These are phyloP conservation scores for Diplosoma virens DNA, from an alignment of 23 tunicate species.

Conservation along the genomic window DNA sequence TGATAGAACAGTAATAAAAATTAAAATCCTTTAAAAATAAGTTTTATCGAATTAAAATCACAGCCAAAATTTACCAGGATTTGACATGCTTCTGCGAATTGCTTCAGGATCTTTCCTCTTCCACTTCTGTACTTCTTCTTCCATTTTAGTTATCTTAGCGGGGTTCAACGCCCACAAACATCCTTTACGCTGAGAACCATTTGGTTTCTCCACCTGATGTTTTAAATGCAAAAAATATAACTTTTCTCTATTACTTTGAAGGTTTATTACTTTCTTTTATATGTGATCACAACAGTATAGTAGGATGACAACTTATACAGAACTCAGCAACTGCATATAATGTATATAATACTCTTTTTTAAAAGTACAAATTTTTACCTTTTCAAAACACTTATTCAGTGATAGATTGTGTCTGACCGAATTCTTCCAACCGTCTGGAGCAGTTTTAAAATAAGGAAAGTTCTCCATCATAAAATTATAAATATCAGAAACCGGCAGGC, in stretches of 20 bases:
- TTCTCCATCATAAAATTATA: slow-evolving; percentile 98
- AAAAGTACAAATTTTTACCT: slow-evolving; percentile 40
- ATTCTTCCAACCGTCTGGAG: slow-evolving; percentile 99
- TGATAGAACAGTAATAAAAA: no score
- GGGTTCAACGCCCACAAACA: slow-evolving; percentile 96
- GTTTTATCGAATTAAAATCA: background rate
- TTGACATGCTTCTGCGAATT: slow-evolving; percentile 87
- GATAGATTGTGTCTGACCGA: slow-evolving; percentile 93
- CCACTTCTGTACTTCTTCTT: slow-evolving; percentile 97
- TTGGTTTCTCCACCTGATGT: slow-evolving; percentile 87
- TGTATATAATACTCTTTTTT: no score
- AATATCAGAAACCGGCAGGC: slow-evolving; percentile 90
- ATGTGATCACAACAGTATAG: no score
- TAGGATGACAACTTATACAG: no score
- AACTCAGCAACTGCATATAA: no score
- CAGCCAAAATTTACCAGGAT: slow-evolving; percentile 59
- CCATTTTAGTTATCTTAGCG: slow-evolving; percentile 80
- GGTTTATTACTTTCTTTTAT: no score
- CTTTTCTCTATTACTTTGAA: no score
- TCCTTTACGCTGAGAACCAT: slow-evolving; percentile 92
- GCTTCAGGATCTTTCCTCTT: slow-evolving; percentile 97
- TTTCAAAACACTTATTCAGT: slow-evolving; percentile 93
- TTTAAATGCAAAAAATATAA: no score
- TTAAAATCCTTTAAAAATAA: no score
- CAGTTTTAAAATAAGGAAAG: slow-evolving; percentile 94